These are phyloP conservation scores for Acronicta alni DNA, from an alignment of 2,888 invertebrate species.

Conservation along the genomic window DNA sequence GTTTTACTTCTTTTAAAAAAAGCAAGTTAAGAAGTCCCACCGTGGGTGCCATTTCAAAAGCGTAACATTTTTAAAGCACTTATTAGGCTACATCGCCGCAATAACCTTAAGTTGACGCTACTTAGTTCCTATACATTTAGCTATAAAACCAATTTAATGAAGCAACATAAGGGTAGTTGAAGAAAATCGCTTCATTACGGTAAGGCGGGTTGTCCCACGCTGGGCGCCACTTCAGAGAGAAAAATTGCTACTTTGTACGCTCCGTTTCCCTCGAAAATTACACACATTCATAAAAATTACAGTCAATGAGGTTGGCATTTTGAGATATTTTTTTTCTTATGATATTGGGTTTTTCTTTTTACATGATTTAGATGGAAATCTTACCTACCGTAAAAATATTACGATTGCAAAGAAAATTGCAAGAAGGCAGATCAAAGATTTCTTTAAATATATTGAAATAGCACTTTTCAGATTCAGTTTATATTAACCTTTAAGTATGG, in stretches of 20 bases:
- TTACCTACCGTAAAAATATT: no score
- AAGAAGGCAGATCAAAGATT: no score
- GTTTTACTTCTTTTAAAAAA: slow-evolving; percentile 7
- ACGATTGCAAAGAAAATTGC: no score
- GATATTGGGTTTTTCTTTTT: background rate
- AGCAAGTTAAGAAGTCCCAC: slow-evolving; percentile 13
- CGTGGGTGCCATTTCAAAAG: slow-evolving; percentile 31
- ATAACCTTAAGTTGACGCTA: slow-evolving; percentile 1
- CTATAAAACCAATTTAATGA: slow-evolving; percentile 1
- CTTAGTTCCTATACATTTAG: background rate
- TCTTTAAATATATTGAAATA: no score
- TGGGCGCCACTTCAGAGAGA: slow-evolving; percentile 30
- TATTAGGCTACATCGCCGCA: background rate
- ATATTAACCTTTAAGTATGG: no score
- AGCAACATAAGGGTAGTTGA: slow-evolving; percentile 23
- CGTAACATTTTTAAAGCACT: background rate
- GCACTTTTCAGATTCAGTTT: no score
- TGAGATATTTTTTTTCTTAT: background rate
- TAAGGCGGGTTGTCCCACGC: slow-evolving; percentile 16
- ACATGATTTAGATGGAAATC: no score
- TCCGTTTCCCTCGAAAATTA: background rate
- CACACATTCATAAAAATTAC: background rate
- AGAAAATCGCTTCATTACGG: slow-evolving; percentile 18
- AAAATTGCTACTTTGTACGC: slow-evolving; percentile 2
- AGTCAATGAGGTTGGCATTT: background rate